A percentile compares a stretch with the other conserved stretches of the same genome.
These are phyloP conservation scores for Hypotaenidia okinawae DNA, from an alignment of 2,797 vertebrate genomes.

Conservation along the genomic window DNA sequence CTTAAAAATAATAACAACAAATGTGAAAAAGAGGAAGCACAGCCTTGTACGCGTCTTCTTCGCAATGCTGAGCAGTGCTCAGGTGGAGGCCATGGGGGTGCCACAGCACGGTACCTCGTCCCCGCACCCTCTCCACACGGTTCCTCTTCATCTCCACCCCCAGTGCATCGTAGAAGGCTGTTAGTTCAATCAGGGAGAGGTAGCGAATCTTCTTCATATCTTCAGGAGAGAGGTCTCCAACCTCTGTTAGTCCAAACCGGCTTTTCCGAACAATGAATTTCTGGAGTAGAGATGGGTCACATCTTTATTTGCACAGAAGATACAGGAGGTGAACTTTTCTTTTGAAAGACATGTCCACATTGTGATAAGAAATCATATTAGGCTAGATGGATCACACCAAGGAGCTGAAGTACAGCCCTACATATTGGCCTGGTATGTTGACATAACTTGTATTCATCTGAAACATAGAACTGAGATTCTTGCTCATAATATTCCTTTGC, in stretches of 20 bases:
- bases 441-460: neutral
- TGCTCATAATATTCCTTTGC: neutral
- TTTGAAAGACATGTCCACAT: rapidly evolving
- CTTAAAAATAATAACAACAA: conserved; percentile 72
- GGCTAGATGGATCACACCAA: neutral
- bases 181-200: conserved; percentile 91
- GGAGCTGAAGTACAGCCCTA: neutral
- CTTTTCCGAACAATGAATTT: conserved; percentile 80
- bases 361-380: neutral
- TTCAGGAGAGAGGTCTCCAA: conserved; percentile 89
- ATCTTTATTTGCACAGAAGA: neutral
- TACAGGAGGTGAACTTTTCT: neutral
- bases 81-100: neutral
- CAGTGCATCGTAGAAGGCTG: conserved; percentile 89
- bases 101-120: conserved; percentile 77
- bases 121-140: conserved; percentile 78
- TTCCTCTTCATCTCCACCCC: conserved; percentile 89
- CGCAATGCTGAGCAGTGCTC: rapidly evolving
- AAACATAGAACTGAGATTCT: neutral
- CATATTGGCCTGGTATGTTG: neutral
- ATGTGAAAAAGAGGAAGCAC: neutral
- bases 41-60: rapidly evolving
- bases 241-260: conserved; percentile 83
- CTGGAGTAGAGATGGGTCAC: conserved; percentile 54
- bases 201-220: conserved; percentile 91